phyloP scores from a whole-genome alignment of 2,797 vertebrate genomes.

The Varecia variegata region DNA sequence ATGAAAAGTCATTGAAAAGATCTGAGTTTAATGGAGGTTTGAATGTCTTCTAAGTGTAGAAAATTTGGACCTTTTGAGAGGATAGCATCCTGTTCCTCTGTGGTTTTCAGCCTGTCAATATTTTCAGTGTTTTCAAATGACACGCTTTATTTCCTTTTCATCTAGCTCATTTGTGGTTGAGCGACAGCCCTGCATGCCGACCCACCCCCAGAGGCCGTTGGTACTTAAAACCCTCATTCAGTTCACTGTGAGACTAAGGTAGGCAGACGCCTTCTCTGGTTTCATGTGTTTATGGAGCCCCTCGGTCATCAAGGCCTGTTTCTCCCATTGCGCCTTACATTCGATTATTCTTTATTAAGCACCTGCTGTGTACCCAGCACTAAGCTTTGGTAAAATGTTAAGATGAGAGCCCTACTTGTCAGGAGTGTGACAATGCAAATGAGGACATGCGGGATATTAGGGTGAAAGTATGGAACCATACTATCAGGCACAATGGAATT shows the following conservation, averaged over 20 bases:
- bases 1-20: not conserved
- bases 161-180: conserved; percentile 96
- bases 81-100: conserved; percentile 10
- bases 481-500: not conserved
- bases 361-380: not conserved
- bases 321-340: not conserved
- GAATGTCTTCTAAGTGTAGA: not conserved
- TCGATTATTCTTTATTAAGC: not conserved
- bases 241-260: conserved; percentile 98
- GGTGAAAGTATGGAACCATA: not conserved
- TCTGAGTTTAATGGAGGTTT: not conserved
- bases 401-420: not conserved
- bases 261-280: conserved; percentile 52
- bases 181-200: conserved; percentile 98
- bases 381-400: not conserved
- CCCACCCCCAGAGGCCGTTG: conserved; percentile 95
- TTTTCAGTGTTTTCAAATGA: conserved; percentile 30
- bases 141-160: conserved; percentile 59
- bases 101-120: not conserved
- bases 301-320: not conserved
- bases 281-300: not conserved
- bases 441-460: not conserved
- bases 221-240: conserved; percentile 98
- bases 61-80: conserved; percentile 22
- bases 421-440: not conserved